A percentile compares a stretch with the other conserved stretches of the same genome.
These are phyloP conservation scores for Eptesicus fuscus DNA, from an alignment of 2,113 vertebrate species.

Conservation along the genomic window DNA sequence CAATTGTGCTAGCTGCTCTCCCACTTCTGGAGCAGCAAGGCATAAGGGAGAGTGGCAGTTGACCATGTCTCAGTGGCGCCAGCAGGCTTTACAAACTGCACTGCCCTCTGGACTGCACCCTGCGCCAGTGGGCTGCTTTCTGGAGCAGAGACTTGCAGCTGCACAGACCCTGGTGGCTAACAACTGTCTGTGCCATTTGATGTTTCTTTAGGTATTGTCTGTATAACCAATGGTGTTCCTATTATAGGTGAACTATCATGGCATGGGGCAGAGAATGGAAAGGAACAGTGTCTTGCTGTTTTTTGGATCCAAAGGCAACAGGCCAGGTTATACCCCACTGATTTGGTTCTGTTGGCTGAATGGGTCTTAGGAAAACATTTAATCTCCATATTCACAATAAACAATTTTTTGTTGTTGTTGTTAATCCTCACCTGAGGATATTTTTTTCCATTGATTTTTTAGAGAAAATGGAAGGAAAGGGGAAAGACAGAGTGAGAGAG, in stretches of 20 bases:
- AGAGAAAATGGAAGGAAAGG: too few species aligned
- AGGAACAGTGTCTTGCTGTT: not conserved
- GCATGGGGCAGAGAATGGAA: not conserved
- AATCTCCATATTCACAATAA: not conserved
- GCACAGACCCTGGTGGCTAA: too few species aligned
- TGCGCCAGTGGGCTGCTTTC: not conserved
- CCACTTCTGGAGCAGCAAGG: not conserved
- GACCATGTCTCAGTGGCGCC: not conserved
- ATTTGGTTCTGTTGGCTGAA: not conserved
- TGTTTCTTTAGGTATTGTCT: not conserved
- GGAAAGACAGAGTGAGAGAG: too few species aligned
- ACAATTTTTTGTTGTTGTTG: not conserved
- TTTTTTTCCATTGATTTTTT: too few species aligned
- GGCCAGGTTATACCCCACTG: constrained; percentile 12
- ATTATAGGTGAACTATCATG: not conserved
- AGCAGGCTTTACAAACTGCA: not conserved
- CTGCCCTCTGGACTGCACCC: not conserved
- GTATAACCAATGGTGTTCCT: not conserved
- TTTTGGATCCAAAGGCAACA: not conserved
- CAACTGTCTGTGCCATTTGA: not conserved
- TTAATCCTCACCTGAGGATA: too few species aligned
- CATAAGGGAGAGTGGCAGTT: not conserved
- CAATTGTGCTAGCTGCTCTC: not conserved
- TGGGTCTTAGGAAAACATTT: constrained; percentile 22
- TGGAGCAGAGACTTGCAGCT: not conserved